Evolutionary conservation across 2,797 vertebrate species (phyloP), one percentile per base, ranked within the genome.

Genomic region (Eurystomus glaucurus): DNA sequence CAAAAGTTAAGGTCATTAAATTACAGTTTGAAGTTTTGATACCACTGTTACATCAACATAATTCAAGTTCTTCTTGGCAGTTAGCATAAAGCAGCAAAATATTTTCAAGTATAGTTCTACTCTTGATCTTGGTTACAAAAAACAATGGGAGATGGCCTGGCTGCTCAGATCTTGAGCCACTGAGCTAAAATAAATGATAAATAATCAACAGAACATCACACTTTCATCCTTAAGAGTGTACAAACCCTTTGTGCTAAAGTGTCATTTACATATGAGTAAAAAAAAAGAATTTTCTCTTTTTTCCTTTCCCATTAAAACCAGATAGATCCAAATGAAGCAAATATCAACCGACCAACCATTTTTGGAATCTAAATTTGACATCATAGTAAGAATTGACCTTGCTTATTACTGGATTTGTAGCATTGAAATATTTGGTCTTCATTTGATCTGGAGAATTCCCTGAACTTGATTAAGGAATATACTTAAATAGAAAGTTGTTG

Each of bases 151-250:
- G 43, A 20, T 61, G 31, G 19, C 31, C 46, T 43, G 48, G 41
- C 19, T 3, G 19, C 22, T 51, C 17, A 15, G 39, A 48, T 23
- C 50, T 43, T 29, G 18, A 78, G 66, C 13, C 50, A 48, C 29
- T 25, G 50, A 81, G 54, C 43, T 57, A 37, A 17, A 50, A 23
- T 25, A 31, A 74, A 37, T 14, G 45, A 60, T 12, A 58, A 75
- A 48, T 15, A 52, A 25, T 0, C 46, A 23, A 9, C 2, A 31
- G 48, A 65, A 75, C 11, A 11, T 9, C 31, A 65, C 0, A 5
- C 9, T 43, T 61, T 50, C 12, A 20, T 54, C 25, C 65, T 33
- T 29, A 17, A 22, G 51, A 43, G 22, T 58, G 28, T 43, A 66
- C 37, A 76, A 76, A 31, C 23, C 17, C 58, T 46, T 51, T 52